phyloP scores from a whole-genome alignment of 2,113 vertebrate genomes.

The Oostethus manadensis region DNA sequence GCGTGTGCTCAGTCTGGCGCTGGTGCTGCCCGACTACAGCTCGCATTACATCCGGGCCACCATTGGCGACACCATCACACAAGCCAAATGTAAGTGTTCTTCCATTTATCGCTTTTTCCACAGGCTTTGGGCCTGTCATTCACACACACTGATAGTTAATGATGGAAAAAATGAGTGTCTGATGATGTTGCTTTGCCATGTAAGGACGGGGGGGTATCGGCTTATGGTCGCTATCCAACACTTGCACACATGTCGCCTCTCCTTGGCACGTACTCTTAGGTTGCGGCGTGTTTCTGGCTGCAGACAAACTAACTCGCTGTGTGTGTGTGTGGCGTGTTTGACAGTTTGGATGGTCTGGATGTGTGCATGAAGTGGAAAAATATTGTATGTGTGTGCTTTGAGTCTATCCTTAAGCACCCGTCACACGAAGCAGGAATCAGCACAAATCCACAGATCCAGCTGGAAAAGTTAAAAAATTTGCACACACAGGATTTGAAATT shows the following conservation, averaged over 20 bases:
- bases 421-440: no score
- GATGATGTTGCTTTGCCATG: constrained; percentile 16
- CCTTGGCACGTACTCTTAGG: neutral
- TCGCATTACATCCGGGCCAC: constrained; percentile 62
- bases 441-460: no score
- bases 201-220: constrained; percentile 32
- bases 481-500: no score
- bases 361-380: no score
- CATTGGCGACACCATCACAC: constrained; percentile 71
- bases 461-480: no score
- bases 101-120: constrained; percentile 14
- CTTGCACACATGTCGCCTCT: neutral
- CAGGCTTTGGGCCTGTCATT: constrained; percentile 18
- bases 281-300: neutral
- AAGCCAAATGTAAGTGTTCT: constrained; percentile 70
- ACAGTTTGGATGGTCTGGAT: constrained; percentile 4
- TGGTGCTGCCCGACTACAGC: constrained; percentile 71
- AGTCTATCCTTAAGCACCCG: no score
- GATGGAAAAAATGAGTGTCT: constrained; percentile 20
- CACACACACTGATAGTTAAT: neutral
- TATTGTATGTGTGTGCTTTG: no score
- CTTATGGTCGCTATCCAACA: constrained; percentile 40
- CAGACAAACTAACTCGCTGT: constrained; percentile 7
- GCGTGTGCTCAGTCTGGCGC: constrained; percentile 55
- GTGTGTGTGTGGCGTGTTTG: constrained; percentile 33